A percentile compares a stretch with the other conserved stretches of the same genome.
Conservation (phyloP, 2,888 invertebrate species). For the Crioceris asparagi region DNA sequence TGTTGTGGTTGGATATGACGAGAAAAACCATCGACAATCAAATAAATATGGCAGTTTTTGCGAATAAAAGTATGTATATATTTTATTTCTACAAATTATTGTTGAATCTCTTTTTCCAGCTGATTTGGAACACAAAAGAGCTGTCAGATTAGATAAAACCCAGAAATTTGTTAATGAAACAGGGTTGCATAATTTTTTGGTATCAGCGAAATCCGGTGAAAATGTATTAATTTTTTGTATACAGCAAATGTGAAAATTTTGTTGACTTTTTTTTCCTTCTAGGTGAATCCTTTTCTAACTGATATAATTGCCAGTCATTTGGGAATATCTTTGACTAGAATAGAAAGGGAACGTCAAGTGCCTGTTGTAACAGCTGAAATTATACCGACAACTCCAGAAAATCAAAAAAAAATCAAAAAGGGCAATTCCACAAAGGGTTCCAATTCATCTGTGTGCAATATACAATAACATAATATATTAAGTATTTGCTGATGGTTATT, state of each 20-base stretch:
- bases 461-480: constrained; percentile 15
- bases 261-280: constrained; percentile 21
- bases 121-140: constrained; percentile 63
- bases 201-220: constrained; percentile 65
- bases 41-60: constrained; percentile 39
- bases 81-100: background rate
- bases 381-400: constrained; percentile 22
- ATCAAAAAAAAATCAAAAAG: constrained; percentile 7
- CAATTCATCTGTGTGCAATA: constrained; percentile 18
- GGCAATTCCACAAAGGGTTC: constrained; percentile 6
- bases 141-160: constrained; percentile 53
- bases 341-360: constrained; percentile 56
- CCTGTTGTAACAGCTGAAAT: constrained; percentile 57
- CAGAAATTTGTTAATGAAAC: constrained; percentile 54
- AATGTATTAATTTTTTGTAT: no score
- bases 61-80: constrained; percentile 52
- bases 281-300: constrained; percentile 57
- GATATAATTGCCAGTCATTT: constrained; percentile 59
- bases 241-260: background rate
- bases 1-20: constrained; percentile 56
- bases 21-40: constrained; percentile 39
- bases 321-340: constrained; percentile 51
- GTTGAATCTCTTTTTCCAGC: constrained; percentile 26
- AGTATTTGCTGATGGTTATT: no score
- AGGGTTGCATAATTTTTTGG: constrained; percentile 48